Base-by-base conservation (phyloP, 1,140 invertebrate genomes). In the Trichonephila clavata region DNA sequence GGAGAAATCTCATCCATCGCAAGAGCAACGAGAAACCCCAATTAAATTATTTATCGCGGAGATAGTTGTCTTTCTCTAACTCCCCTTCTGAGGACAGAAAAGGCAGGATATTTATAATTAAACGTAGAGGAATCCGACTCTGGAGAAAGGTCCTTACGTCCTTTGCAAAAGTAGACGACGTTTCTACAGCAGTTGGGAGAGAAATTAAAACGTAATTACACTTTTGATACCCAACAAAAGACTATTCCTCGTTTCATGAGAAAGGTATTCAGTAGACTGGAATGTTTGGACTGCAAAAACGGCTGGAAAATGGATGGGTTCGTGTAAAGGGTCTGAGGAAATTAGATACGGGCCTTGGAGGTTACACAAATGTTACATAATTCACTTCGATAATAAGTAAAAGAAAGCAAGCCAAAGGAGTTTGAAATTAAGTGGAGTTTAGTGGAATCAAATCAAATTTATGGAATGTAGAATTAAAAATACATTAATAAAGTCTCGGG, bases 121-220 rank as follows among this genome's bases (percentile, higher is more conserved):
- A 90, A 77, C 43, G 68, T 21, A 20, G 18, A 43, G 16, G 68
- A 68, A 86, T 86, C n/a, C 39, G 63, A 71, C 50, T 10, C 50
- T 50, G 50, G 50, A 50, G 50, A 50, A 50, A 50, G 10, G 50
- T 50, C 50, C 50, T 50, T 13, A 50, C 10, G 7, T 7, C 7
- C 7, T 50, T 50, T 50, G 50, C 4, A 50, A 50, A 50, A 50
- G n/a, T n/a, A 50, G 61, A 39, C 18, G 32, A 50, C 27, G 20
- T 18, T 18, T 24, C 20, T 24, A 8, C 32, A 50, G 86, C 39
- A 68, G 7, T 63, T 86, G 60, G 50, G 16, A 27, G 84, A 18
- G 27, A 61, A 63, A 88, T 88, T 88, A 88, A 88, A 88, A 68
- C 43, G 60, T 63, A 88, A 88, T 88, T 88, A 88, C 68, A 57